Evolutionary conservation across 2,797 vertebrate genomes (phyloP).

Genomic region (Cheirogaleus major): DNA sequence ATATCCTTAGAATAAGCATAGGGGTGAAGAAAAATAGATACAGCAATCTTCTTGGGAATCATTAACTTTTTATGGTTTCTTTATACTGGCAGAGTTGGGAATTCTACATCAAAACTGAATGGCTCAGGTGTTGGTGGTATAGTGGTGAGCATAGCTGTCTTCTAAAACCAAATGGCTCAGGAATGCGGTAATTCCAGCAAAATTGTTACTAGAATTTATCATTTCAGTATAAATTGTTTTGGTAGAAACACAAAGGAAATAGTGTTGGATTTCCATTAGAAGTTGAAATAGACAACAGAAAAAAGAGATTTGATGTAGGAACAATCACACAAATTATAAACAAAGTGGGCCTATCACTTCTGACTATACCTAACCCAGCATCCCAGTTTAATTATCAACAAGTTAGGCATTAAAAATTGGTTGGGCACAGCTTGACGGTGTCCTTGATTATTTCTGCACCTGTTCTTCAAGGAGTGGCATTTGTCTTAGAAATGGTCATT

Average conservation of each 20-base stretch:
- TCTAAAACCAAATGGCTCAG: neutral
- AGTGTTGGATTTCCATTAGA: neutral
- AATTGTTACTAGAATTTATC: conserved; percentile 4
- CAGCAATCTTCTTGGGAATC: neutral
- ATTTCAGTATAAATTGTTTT: neutral
- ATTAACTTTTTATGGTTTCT: neutral
- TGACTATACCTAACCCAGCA: neutral
- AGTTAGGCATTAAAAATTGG: neutral
- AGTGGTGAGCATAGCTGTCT: too few relatives aligned
- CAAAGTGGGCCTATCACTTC: neutral
- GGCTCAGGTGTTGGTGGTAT: too few relatives aligned
- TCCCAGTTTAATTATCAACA: neutral
- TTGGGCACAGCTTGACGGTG: neutral
- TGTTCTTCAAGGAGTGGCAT: conserved; percentile 10
- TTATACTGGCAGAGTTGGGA: neutral
- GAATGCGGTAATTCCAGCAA: neutral
- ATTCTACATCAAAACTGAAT: neutral
- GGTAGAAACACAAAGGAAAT: neutral
- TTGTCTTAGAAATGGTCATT: neutral
- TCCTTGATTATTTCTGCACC: neutral
- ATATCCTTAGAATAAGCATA: neutral
- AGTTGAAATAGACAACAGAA: neutral
- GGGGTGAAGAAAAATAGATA: neutral
- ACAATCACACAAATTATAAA: neutral
- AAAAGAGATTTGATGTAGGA: neutral